These are phyloP conservation scores for Cylas formicarius DNA, from an alignment of 1,140 invertebrate genomes.

Conservation along the genomic window DNA sequence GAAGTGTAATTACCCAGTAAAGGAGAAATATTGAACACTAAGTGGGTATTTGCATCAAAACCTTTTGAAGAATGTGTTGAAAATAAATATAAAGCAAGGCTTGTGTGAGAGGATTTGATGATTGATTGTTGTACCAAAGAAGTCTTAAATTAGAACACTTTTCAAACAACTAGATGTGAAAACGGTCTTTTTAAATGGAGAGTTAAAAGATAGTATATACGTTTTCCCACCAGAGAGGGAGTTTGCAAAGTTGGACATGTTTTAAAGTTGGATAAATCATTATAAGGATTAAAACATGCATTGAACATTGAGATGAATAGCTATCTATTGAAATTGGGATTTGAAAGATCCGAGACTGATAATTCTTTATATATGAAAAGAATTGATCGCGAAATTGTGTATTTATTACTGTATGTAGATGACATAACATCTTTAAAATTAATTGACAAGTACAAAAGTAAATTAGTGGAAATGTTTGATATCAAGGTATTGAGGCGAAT, in stretches of 20 bases:
- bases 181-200: slow-evolving; percentile 12
- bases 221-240: too few species aligned
- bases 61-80: slow-evolving; percentile 20
- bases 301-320: slow-evolving; percentile 8
- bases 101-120: slow-evolving; percentile 30
- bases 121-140: slow-evolving; percentile 25
- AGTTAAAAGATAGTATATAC: too few species aligned
- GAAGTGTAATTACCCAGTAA: slow-evolving; percentile 26
- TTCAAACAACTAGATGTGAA: slow-evolving; percentile 11
- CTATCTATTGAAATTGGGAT: too few species aligned
- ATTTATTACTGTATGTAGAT: slow-evolving; percentile 21
- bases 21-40: slow-evolving; percentile 31
- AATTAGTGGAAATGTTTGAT: slow-evolving; percentile 18
- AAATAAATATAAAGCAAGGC: slow-evolving; percentile 33
- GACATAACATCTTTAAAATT: slow-evolving; percentile 14
- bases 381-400: slow-evolving; percentile 7
- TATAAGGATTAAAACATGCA: slow-evolving; percentile 16
- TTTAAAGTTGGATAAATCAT: slow-evolving; percentile 9
- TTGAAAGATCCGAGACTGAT: too few species aligned
- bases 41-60: slow-evolving; percentile 39
- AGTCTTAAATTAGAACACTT: slow-evolving; percentile 3
- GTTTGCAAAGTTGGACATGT: slow-evolving; percentile 14
- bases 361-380: slow-evolving; percentile 6
- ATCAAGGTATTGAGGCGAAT: slow-evolving; percentile 19
- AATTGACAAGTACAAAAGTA: slow-evolving; percentile 7